These are phyloP conservation scores for Drosophila niveifrons DNA, from an alignment of 2,888 invertebrate genomes.

Conservation along the genomic window DNA sequence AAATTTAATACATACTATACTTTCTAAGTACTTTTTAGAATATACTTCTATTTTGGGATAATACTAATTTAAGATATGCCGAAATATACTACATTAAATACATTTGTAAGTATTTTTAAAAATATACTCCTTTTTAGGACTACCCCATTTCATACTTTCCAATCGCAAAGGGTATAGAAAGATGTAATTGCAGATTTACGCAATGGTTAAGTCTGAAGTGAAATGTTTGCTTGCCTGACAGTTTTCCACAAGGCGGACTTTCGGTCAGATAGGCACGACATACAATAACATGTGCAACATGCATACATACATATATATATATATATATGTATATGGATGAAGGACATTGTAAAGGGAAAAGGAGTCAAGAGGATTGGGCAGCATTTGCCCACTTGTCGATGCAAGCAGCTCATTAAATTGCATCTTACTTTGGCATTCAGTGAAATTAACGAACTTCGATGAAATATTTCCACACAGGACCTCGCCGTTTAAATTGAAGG, in stretches of 20 bases:
- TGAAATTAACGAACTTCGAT: conserved; percentile 36
- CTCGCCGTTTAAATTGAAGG: not conserved
- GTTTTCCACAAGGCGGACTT: conserved; percentile 32
- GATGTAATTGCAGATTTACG: conserved; percentile 68
- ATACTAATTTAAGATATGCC: no score
- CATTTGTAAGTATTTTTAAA: no score
- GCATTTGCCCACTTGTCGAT: not conserved
- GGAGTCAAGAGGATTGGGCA: conserved; percentile 15
- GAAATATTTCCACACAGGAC: conserved; percentile 1
- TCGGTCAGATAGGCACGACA: conserved; percentile 7
- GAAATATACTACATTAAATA: no score
- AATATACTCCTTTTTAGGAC: no score
- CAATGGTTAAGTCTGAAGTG: conserved; percentile 28
- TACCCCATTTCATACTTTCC: not conserved
- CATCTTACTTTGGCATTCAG: conserved; percentile 22
- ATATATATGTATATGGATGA: not conserved
- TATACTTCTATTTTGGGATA: not conserved
- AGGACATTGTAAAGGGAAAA: not conserved
- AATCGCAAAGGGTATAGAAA: conserved; percentile 22
- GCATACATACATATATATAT: no score
- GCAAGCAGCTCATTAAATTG: conserved; percentile 48
- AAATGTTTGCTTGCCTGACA: conserved; percentile 56
- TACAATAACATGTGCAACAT: not conserved
- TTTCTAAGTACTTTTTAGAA: no score
- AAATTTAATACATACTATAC: no score